Evolutionary conservation across 2,113 vertebrate species (phyloP), one percentile per base, ranked within the genome.

Genomic region (Leuciscus idus): DNA sequence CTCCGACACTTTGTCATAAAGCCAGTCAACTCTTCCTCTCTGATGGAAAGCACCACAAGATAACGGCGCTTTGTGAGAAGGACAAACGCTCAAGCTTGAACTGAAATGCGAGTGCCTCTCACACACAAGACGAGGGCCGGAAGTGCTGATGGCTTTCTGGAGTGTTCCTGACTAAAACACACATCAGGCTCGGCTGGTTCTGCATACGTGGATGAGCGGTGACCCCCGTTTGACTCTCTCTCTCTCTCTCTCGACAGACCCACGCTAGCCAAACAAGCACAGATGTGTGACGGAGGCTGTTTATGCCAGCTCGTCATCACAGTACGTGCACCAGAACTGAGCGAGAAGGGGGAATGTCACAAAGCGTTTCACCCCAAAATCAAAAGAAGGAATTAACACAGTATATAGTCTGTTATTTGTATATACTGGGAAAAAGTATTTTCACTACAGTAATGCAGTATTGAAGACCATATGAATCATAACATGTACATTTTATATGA

Each of bases 1-100:
- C 74, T 66, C 74, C 21, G 19, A 81, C 78, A 68, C 50, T 12
- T 81, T 55, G 21, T 85, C 85, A 7, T 52, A 33, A 36, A 79
- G 17, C 21, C 66, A 66, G n/a, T 36, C 57, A 11, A 28, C 4
- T 87, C n/a, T 85, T 76, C 72, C 61, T 39, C 43, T 77, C 36
- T 87, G 36, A 48, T 66, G 55, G 81, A 59, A 88, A 83, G 28
- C 84, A 70, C 75, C 74, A 21, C 59, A n/a, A 86, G 81, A 86
- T 88, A 75, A 78, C 52, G 72, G 52, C 13, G 70, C 64, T 83
- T 72, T 78, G 39, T 78, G 79, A 78, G 80, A 74, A 64, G 72
- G 76, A 36, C 39, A 70, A 70, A 68, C 66, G 72, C 77, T 36
- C 33, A 74, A 17, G 62, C 39, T 48, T 64, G 26, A 26, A 55